Percentiles rank a stretch among this genome's conserved stretches.
These are phyloP conservation scores for Ophioninae sp. DNA, from an alignment of 2,888 invertebrate species.

Conservation along the genomic window DNA sequence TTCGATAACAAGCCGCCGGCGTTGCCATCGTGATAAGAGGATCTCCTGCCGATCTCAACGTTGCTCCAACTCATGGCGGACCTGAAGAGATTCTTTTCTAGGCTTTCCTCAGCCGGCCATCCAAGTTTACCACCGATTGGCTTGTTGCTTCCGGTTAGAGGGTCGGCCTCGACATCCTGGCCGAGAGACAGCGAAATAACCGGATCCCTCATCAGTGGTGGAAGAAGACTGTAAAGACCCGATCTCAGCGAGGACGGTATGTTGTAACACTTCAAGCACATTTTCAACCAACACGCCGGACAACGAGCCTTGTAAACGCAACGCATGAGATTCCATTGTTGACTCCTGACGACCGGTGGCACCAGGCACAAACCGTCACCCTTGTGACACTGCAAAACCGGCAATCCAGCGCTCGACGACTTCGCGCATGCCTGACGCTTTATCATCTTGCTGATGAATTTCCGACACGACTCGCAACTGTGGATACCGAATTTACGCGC, in stretches of 20 bases:
- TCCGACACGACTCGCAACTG: conserved; percentile 93
- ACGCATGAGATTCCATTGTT: conserved; percentile 86
- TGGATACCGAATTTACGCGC: conserved; percentile 92
- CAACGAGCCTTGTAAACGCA: conserved; percentile 90
- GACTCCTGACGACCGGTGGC: conserved; percentile 87
- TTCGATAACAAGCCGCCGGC: conserved; percentile 71
- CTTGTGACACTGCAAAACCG: conserved; percentile 86
- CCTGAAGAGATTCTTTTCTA: conserved; percentile 77
- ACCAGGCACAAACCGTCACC: conserved; percentile 89
- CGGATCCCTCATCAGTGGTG: conserved; percentile 84
- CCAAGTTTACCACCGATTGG: conserved; percentile 72
- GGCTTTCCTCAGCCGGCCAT: conserved; percentile 77
- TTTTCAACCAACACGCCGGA: conserved; percentile 93
- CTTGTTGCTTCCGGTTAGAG: conserved; percentile 70
- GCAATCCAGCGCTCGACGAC: conserved; percentile 81
- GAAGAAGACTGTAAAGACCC: conserved; percentile 87
- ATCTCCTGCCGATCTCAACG: conserved; percentile 74
- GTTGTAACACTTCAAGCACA: conserved; percentile 91
- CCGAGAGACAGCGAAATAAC: conserved; percentile 70
- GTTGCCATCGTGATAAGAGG: conserved; percentile 70
- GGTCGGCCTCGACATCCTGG: conserved; percentile 71
- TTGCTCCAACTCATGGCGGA: conserved; percentile 78
- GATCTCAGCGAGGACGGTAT: conserved; percentile 87
- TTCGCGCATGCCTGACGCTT: conserved; percentile 86
- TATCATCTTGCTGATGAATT: conserved; percentile 92